Conservation (phyloP, 2,113 vertebrate genomes). For the Prunella fulvescens region DNA sequence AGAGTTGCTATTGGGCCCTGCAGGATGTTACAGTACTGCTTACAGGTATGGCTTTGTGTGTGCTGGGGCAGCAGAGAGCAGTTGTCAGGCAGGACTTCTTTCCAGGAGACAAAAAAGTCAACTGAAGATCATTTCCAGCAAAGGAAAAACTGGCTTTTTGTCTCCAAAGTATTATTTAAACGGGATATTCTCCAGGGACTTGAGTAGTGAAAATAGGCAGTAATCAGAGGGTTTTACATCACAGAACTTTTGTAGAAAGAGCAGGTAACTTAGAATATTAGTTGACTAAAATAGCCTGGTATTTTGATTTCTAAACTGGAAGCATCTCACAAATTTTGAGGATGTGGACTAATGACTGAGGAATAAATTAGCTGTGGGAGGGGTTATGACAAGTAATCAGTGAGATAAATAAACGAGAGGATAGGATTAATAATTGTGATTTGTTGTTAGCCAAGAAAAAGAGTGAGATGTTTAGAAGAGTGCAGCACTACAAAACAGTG, state of each 20-base stretch:
- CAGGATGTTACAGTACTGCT: slow-evolving; percentile 96
- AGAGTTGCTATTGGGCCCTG: slow-evolving; percentile 95
- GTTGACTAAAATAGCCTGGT: neutral
- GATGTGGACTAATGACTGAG: neutral
- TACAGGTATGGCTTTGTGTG: slow-evolving; percentile 80
- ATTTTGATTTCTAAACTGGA: neutral
- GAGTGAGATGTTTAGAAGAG: neutral
- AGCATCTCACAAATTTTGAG: neutral
- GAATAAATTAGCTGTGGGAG: neutral
- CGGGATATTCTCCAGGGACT: neutral
- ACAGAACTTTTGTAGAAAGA: neutral
- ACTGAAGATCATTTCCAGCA: neutral
- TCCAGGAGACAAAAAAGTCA: neutral
- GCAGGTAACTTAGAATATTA: neutral
- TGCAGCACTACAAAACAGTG: neutral
- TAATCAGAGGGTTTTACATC: neutral
- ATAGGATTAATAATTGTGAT: neutral
- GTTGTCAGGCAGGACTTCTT: neutral
- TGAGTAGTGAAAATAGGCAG: neutral
- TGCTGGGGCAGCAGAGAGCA: neutral
- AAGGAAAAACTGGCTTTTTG: neutral
- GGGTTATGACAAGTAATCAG: neutral
- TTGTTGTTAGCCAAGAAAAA: neutral
- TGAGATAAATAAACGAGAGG: neutral
- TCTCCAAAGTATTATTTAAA: neutral